A percentile compares a stretch with the other conserved stretches of the same genome.
Conservation (phyloP, 2,888 invertebrate genomes). For the Drosophila leonis region DNA sequence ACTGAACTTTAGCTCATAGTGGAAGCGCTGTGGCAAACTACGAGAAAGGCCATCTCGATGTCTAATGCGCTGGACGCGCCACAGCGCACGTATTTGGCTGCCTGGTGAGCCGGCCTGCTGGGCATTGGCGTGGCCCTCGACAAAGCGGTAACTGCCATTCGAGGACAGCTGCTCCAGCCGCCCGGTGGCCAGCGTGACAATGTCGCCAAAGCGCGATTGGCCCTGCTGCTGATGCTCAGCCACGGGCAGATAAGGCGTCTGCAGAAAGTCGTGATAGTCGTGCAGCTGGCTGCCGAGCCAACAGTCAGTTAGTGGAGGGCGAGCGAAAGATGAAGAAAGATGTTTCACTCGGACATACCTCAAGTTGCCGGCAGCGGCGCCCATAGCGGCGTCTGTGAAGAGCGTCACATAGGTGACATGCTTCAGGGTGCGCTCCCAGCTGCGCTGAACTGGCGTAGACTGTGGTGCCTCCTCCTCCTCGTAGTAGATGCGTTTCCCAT, state of each 20-base stretch:
- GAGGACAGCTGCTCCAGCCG: conserved; percentile 86
- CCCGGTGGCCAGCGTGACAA: conserved; percentile 89
- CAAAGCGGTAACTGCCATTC: conserved; percentile 86
- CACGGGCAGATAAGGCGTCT: conserved; percentile 72
- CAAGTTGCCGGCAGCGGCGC: conserved; percentile 75
- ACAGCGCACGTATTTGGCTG: conserved; percentile 87
- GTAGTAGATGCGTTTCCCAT: conserved; percentile 83
- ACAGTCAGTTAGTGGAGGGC: neutral
- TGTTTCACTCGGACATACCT: conserved; percentile 67
- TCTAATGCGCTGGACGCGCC: conserved; percentile 90
- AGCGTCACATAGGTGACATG: conserved; percentile 90
- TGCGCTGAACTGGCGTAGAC: conserved; percentile 49
- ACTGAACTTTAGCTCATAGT: conserved; percentile 89
- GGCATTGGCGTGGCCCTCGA: conserved; percentile 82
- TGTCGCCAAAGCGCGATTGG: conserved; percentile 87
- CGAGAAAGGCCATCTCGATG: conserved; percentile 86
- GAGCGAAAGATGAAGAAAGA: neutral
- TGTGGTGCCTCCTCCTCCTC: conserved; percentile 56
- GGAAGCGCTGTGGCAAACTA: conserved; percentile 83
- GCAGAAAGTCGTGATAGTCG: conserved; percentile 81
- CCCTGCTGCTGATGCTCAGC: conserved; percentile 6
- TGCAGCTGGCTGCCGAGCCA: conserved; percentile 60
- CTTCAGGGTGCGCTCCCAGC: conserved; percentile 90
- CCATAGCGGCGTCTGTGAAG: conserved; percentile 76
- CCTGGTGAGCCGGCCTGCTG: neutral